phyloP scores from a whole-genome alignment of 2,113 vertebrate species.

The Balaeniceps rex region DNA sequence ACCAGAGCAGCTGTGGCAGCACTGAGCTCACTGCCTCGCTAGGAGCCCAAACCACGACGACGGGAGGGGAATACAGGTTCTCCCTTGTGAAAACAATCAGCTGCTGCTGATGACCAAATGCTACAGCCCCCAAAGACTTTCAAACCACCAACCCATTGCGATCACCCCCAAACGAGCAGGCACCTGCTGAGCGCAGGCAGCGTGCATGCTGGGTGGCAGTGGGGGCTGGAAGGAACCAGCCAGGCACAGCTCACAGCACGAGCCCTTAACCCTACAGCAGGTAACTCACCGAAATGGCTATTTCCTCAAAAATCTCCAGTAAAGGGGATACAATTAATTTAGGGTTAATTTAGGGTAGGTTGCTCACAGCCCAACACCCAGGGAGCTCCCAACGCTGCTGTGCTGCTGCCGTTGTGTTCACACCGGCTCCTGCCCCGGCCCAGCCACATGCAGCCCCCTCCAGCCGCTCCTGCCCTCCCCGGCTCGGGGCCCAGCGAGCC shows the following conservation, averaged over 20 bases:
- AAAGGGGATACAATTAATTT: neutral
- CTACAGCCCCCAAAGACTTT: neutral
- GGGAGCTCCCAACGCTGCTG: neutral
- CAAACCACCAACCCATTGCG: neutral
- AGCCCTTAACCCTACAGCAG: neutral
- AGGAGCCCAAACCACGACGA: accelerated
- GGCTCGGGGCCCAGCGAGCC: accelerated
- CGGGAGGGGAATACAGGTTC: accelerated
- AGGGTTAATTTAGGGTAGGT: neutral
- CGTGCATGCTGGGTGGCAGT: neutral
- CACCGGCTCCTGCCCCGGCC: neutral
- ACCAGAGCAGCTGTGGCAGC: too few relatives aligned
- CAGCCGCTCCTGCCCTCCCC: neutral
- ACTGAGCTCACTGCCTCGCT: neutral
- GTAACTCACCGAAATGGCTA: neutral
- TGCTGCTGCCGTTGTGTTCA: neutral
- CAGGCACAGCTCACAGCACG: too few relatives aligned
- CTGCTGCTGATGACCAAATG: neutral
- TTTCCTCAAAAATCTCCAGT: neutral
- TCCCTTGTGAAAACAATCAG: neutral
- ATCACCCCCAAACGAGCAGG: neutral
- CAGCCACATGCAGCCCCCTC: neutral
- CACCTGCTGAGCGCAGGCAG: too few relatives aligned
- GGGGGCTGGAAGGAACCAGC: neutral
- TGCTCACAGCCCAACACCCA: neutral